Conservation (phyloP, 2,797 vertebrate genomes). For the Geotrypetes seraphini region DNA sequence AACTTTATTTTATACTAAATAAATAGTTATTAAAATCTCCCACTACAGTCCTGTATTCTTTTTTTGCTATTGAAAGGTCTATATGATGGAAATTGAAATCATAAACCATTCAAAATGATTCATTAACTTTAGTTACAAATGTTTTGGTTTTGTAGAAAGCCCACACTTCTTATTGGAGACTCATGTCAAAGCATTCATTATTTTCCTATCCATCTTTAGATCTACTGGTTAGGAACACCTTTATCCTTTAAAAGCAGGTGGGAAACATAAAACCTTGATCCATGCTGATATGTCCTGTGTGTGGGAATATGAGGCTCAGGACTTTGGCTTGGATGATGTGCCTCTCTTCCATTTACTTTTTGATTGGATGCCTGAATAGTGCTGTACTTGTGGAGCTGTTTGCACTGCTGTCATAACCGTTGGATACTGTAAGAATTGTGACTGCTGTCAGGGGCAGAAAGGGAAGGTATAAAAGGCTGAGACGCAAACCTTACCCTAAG, state of each 20-base stretch:
- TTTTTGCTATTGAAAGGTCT: conserved; percentile 25
- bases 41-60: conserved; percentile 56
- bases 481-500: too few relatives aligned
- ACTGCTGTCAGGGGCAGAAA: conserved; percentile 53
- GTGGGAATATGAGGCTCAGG: conserved; percentile 47
- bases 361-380: conserved; percentile 87
- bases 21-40: conserved; percentile 78
- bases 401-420: conserved; percentile 55
- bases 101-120: too few relatives aligned
- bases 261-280: too few relatives aligned
- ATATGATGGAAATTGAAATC: conserved; percentile 15
- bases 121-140: too few relatives aligned
- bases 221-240: too few relatives aligned
- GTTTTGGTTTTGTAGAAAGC: too few relatives aligned
- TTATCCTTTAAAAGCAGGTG: too few relatives aligned
- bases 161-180: too few relatives aligned
- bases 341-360: conserved; percentile 93
- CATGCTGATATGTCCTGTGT: too few relatives aligned
- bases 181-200: too few relatives aligned
- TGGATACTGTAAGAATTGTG: conserved; percentile 89
- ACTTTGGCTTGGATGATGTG: conserved; percentile 60
- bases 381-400: conserved; percentile 58
- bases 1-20: conserved; percentile 78
- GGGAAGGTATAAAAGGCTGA: conserved; percentile 9
- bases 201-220: too few relatives aligned